Percentiles rank a stretch among this genome's conserved stretches.
These are phyloP conservation scores for Somateria mollissima DNA, from an alignment of 2,797 vertebrate genomes.

Conservation along the genomic window DNA sequence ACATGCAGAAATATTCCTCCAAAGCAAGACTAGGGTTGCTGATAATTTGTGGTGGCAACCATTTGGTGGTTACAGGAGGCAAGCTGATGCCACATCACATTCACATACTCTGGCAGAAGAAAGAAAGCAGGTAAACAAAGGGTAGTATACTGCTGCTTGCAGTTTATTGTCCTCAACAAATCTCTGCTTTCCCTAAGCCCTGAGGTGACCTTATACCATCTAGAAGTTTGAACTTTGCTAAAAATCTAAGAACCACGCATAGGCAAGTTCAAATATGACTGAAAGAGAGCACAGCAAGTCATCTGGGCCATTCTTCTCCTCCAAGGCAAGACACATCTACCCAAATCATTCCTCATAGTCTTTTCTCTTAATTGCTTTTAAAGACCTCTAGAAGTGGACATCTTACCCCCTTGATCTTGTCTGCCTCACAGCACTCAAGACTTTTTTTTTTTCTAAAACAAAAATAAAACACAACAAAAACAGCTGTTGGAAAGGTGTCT, in stretches of 20 bases:
- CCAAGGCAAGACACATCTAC: background rate
- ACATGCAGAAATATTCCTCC: background rate
- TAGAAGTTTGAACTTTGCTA: background rate
- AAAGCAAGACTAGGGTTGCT: background rate
- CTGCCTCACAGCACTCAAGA: background rate
- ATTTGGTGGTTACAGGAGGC: background rate
- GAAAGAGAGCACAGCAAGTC: background rate
- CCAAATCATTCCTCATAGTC: background rate
- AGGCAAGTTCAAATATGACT: background rate
- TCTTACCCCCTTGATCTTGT: background rate
- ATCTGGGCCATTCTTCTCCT: background rate
- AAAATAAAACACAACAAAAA: background rate
- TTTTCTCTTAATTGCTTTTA: background rate
- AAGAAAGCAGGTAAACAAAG: rapidly evolving
- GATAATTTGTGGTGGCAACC: background rate
- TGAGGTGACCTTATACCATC: background rate
- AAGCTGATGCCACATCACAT: background rate
- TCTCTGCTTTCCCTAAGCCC: background rate
- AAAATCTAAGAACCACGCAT: background rate
- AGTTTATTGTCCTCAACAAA: background rate
- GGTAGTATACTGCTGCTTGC: background rate
- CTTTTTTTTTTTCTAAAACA: background rate
- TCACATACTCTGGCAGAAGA: background rate
- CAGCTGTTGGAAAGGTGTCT: background rate
- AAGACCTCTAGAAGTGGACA: background rate